Evolutionary conservation across 2,888 invertebrate genomes (phyloP), one percentile per base, ranked within the genome.

Genomic region (Phengaris alcon): DNA sequence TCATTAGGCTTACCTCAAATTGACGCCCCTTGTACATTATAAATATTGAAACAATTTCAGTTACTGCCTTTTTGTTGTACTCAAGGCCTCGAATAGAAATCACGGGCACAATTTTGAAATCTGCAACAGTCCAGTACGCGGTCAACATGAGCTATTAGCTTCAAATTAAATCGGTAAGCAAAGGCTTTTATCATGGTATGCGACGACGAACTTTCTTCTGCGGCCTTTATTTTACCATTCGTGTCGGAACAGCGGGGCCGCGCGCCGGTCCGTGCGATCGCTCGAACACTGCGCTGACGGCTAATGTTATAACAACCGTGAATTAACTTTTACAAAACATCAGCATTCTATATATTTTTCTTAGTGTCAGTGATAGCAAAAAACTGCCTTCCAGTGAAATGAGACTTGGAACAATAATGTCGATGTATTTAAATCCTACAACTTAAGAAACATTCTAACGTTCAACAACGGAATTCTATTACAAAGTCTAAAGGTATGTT

Each of bases 151-250:
- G 82, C 86, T 86, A 87, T 87, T 88, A 86, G 85, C 84, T 87
- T 84, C 81, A 84, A 87, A 88, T 87, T 83, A 84, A 88, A 85
- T 86, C 85, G 83, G 84, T 83, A 86, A 84, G 85, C 84, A 82
- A 85, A 90, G 90, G 87, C 86, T 89, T 88, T 87, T 87, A 87
- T 88, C 83, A 84, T 81, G 82, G 84, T 79, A 75, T 80, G 81
- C 89, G 88, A 88, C 89, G 88, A 88, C 85, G 85, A 87, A 84
- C 84, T 93, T 93, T 93, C 93, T 91, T 91, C 83, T 83, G 80
- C 81, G 87, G 87, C 84, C 86, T 88, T 87, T 87, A 87, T 87
- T 88, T 88, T 85, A 86, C 84, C 87, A 90, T 89, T 90, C 86
- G 88, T 83, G 88, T 87, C 86, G 85, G 86, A 81, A 80, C 82